Conservation (phyloP, 1,140 invertebrate species). For the Myzus persicae region DNA sequence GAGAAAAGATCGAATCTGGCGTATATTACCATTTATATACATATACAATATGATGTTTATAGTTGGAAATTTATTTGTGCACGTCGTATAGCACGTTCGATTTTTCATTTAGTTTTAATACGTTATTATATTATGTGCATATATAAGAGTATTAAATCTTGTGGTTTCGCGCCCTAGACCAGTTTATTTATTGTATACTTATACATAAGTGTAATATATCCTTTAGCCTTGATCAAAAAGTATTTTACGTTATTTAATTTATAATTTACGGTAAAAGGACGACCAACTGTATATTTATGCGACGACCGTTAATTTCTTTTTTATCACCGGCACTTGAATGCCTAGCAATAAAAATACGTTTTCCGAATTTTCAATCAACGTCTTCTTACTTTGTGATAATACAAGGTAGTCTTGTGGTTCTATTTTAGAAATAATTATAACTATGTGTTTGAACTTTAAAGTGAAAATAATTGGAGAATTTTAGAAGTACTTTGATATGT, state of each 20-base stretch:
- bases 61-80: conserved; percentile 1
- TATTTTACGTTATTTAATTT: conserved; percentile 33
- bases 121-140: conserved; percentile 9
- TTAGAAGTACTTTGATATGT: neutral
- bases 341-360: neutral
- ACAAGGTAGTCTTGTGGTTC: conserved; percentile 46
- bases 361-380: neutral
- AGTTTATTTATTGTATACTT: neutral
- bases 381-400: neutral
- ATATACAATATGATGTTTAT: neutral
- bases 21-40: conserved; percentile 1
- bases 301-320: neutral
- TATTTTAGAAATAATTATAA: neutral
- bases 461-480: conserved; percentile 32
- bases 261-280: conserved; percentile 9
- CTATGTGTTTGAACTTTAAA: neutral
- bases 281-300: neutral
- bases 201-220: neutral
- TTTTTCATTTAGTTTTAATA: conserved; percentile 50
- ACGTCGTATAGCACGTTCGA: conserved; percentile 16
- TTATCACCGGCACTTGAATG: neutral
- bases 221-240: conserved; percentile 25
- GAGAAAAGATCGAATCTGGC: conserved; percentile 27
- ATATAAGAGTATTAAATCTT: conserved; percentile 38
- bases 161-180: conserved; percentile 36